These are phyloP conservation scores for Leuciscus waleckii DNA, from an alignment of 2,797 vertebrate species.

Conservation along the genomic window DNA sequence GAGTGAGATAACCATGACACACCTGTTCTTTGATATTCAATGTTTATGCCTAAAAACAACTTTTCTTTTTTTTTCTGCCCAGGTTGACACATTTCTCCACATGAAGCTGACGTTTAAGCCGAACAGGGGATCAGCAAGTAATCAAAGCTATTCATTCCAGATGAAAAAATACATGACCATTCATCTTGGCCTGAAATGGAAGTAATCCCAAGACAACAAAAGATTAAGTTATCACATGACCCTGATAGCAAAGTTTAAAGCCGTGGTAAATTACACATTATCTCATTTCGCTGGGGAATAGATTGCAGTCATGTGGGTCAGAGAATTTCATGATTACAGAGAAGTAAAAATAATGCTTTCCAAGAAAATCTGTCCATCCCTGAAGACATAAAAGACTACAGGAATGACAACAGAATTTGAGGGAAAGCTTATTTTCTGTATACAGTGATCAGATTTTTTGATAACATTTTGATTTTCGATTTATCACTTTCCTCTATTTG, in stretches of 20 bases:
- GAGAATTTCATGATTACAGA: neutral
- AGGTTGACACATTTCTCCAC: neutral
- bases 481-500: neutral
- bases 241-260: neutral
- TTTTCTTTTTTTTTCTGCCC: neutral
- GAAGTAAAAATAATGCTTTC: neutral
- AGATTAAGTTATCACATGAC: slow-evolving; percentile 34
- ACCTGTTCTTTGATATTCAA: neutral
- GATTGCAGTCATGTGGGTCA: neutral
- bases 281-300: slow-evolving; percentile 31
- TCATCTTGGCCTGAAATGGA: slow-evolving; percentile 37
- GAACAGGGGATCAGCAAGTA: slow-evolving; percentile 35
- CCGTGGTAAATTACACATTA: neutral
- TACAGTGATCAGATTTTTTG: neutral
- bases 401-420: neutral
- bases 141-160: slow-evolving; percentile 37
- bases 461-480: too few relatives aligned
- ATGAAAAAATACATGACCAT: slow-evolving; percentile 35
- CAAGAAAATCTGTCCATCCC: slow-evolving; percentile 16
- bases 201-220: slow-evolving; percentile 51
- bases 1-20: neutral
- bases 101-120: slow-evolving; percentile 7
- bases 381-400: neutral
- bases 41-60: neutral
- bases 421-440: neutral